Evolutionary conservation across 2,113 vertebrate genomes (phyloP), one percentile per base, ranked within the genome.

Genomic region (Dicerorhinus sumatrensis): DNA sequence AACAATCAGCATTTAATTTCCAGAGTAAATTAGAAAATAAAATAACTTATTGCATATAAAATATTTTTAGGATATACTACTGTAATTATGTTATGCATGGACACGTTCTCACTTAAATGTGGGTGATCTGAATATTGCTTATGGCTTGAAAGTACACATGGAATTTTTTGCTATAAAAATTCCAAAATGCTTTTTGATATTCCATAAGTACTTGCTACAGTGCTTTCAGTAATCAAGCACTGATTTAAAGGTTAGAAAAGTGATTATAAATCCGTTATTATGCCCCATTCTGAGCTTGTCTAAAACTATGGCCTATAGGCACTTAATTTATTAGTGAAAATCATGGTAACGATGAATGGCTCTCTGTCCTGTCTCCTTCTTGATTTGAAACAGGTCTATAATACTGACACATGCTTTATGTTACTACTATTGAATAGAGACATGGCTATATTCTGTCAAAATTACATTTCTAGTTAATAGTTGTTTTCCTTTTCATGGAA

Each of bases 161-260:
- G 0, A 0, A 54, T 92, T 92, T 94, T 3, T 94, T 65, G 54
- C 82, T 91, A 92, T 85, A 97, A 96, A 96, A 60, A 33, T 94
- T 97, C 51, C 93, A 92, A 89, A 89, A 76, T 88, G 33, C 14
- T 80, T 97, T 97, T 96, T 97, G 29, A 92, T 97, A 97, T 97
- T 95, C 89, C 60, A n/a, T 90, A 91, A 97, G 42, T 48, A 96
- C 48, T 97, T 98, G 79, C 23, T 48, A 85, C 20, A 91, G 73
- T 97, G 58, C 75, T 97, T 98, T 97, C 97, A 51, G 65, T 93
- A 98, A 98, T 97, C 96, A 98, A 98, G 91, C 58, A 96, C 23
- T 93, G 89, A 93, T 60, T 97, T 98, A 97, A 97, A 97, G 88
- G 73, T 97, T 97, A 31, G 81, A 97, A 73, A 87, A 94, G 11